Base-by-base conservation (phyloP, 2,888 invertebrate species). In the Aphidoletes aphidimyza region DNA sequence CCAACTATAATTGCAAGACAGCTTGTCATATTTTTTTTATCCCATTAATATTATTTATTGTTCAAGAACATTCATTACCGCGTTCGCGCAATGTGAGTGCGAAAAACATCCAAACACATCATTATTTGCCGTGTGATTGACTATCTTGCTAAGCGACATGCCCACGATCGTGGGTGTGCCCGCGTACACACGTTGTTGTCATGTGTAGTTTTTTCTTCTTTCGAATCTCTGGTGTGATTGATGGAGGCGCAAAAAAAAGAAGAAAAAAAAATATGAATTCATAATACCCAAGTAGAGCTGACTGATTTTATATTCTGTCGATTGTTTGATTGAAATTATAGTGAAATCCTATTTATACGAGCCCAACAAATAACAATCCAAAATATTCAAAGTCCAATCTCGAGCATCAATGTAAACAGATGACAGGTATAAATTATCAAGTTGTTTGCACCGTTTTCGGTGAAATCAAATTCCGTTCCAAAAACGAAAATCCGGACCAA, bases 11-110 rank as follows among this genome's bases (percentile, higher is more conserved):
- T 69, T 69, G 69, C 30, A 30, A 30, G 34, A 69, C 69, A 11
- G 69, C 34, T 69, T 30, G 34, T 54, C 22, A 42, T 42, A 9
- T 69, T 14, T 34, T 69, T 1, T 26, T 34, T 69, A 26, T 19
- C 69, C 69, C 69, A 69, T 30, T 69, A 69, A 69, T 69, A 69
- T 69, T 69, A 69, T 69, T 69, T 69, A 69, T 69, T 69, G 69
- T 69, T 69, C 69, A 69, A 69, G 69, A 69, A 69, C 69, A 34
- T 69, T 69, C n/a, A 30, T 42, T 42, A 30, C n/a, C 5, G 6
- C 22, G 22, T 22, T 2, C 47, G 47, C 8, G 22, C n/a, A 17
- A 47, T 14, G 34, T 14, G 42, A 42, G 42, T 69, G 69, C 17
- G 26, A 30, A 69, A 69, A 47, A 47, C 3, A 47, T 2, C 2